Evolutionary conservation across 2,797 vertebrate genomes (phyloP), one percentile per base, ranked within the genome.

Genomic region (Anguilla pacifica): DNA sequence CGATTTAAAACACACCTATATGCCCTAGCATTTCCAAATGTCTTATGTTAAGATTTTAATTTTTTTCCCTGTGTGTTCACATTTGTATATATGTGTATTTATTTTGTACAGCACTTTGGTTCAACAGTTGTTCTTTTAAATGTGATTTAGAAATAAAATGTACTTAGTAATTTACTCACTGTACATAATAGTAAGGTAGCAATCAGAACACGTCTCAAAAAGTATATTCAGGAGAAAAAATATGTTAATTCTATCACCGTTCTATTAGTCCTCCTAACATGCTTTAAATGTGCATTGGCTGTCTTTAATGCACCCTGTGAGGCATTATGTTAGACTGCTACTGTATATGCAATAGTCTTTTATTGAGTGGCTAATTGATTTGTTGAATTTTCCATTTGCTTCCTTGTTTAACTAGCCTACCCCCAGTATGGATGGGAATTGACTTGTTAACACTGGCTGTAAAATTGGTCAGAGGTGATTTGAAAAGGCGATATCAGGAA

Each of bases 401-500:
- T 35, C 67, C 11, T 11, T 72, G 67, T 72, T 72, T 17, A 28
- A 72, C 67, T 72, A 28, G n/a, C n/a, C 28, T 72, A 11, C 11
- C 28, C 59, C 2, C 67, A 70, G 25, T 9, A 9, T 17, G n/a
- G 77, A 46, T 43, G 39, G 77, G 39, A 46, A 77, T 15, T 35
- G 72, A 77, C 28, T 39, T 35, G 28, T 77, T 35, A 39, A 39
- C 72, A 77, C 31, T 39, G 31, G 72, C 11, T 49, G 59, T 53
- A 82, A 86, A 59, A 79, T 5, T 83, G 59, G 84, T 49, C 25
- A 13, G 57, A 87, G 49, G 55, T 25, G 6, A 49, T 70, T 83
- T 70, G 17, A 57, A 53, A 77, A 31, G 51, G 83, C 28, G 35
- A 61, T 35, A 28, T 84, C 11, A n/a, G 49, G 43, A 31, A 6